phyloP scores from a whole-genome alignment of 2,113 vertebrate species.

The Phoenicopterus ruber region DNA sequence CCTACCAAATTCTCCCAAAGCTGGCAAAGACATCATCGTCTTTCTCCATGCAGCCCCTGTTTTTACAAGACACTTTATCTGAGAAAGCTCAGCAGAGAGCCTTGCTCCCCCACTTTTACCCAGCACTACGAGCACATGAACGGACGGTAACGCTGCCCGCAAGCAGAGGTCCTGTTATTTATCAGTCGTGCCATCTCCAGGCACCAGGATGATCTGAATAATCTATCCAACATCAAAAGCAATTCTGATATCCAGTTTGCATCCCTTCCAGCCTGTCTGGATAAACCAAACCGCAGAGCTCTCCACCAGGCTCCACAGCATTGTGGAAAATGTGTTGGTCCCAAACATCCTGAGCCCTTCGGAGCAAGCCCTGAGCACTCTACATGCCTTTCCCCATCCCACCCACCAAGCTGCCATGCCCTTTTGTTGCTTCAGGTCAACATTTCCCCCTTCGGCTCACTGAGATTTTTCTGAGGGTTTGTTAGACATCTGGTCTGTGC shows the following conservation, averaged over 20 bases:
- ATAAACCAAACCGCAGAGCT: background rate
- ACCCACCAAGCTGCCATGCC: background rate
- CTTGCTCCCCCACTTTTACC: background rate
- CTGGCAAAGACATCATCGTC: background rate
- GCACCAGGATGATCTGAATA: background rate
- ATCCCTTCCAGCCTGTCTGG: background rate
- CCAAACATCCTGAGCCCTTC: background rate
- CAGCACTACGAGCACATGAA: background rate
- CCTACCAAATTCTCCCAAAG: too few relatives aligned
- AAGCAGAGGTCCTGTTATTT: background rate
- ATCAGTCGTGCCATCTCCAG: background rate
- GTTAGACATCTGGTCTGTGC: background rate
- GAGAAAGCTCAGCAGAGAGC: background rate
- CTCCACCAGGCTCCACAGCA: background rate
- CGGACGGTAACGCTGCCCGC: rapidly evolving
- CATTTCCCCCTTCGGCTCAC: background rate
- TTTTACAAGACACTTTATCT: background rate
- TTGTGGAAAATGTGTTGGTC: rapidly evolving
- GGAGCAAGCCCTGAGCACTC: background rate
- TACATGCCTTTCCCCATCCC: background rate
- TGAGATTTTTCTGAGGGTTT: background rate
- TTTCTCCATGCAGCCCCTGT: background rate
- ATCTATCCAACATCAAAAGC: background rate
- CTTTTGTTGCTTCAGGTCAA: background rate
- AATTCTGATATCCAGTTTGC: background rate